Percentiles rank a stretch among this genome's conserved stretches.
phyloP scores from a whole-genome alignment of 2,113 vertebrate species.

The Rhinolophus ferrumequinum region DNA sequence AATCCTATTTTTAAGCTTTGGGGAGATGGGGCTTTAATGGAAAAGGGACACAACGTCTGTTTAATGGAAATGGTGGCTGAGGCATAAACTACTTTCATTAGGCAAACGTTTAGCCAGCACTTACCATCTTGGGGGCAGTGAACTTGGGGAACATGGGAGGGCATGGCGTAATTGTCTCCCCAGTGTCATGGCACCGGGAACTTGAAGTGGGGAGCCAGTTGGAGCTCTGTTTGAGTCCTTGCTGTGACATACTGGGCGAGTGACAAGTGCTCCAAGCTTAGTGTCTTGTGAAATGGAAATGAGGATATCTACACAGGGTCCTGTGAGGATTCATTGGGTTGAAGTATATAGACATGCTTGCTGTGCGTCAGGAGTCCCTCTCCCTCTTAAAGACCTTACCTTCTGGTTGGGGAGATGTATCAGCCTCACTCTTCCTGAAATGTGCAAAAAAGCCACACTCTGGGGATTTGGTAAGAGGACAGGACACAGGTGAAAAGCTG shows the following conservation, averaged over 20 bases:
- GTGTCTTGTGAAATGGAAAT: background rate
- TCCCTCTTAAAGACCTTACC: background rate
- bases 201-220: background rate
- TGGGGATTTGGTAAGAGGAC: background rate
- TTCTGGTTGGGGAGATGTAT: background rate
- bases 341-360: background rate
- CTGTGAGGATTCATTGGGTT: background rate
- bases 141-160: background rate
- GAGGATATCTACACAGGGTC: background rate
- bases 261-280: background rate
- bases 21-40: conserved; percentile 42
- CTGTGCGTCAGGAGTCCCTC: background rate
- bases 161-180: rapidly evolving
- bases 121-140: background rate
- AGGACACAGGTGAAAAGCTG: background rate
- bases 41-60: conserved; percentile 37
- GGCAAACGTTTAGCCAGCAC: background rate
- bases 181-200: rapidly evolving
- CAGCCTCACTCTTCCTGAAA: background rate
- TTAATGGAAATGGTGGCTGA: conserved; percentile 22
- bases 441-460: background rate
- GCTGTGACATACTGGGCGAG: background rate
- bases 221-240: background rate
- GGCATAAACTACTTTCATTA: background rate
- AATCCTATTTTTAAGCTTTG: conserved; percentile 66